Base-by-base conservation (phyloP, 2,797 vertebrate genomes). In the Syngnathus acus region DNA sequence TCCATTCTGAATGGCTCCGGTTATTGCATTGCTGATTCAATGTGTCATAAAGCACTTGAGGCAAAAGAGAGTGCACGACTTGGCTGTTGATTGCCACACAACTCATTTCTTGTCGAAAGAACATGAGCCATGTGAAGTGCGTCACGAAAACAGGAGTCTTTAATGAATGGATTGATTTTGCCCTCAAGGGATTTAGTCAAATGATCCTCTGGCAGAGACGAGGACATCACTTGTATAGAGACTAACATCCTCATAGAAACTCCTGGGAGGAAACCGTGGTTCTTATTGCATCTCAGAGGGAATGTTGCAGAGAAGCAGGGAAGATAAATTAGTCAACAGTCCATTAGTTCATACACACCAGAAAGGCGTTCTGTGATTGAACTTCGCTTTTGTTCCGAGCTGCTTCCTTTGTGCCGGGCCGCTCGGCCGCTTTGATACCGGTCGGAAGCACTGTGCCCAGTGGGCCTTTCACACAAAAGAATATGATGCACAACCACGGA, bases 341-440 rank as follows among this genome's bases (percentile, higher is more conserved):
- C 86, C 79, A 84, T 85, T 84, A 82, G 80, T 79, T 83, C 73
- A 26, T 62, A 78, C n/a, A 65, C 10, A 50, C 13, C 76, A 86
- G 81, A 88, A 88, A 83, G 78, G 80, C 72, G 70, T 72, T 81
- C 83, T 82, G 84, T 82, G 86, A 88, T 82, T 87, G 82, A 87
- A 88, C 85, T 86, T 65, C 67, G 76, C 81, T 88, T 53, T 89
- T 89, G 80, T 90, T 84, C 79, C 66, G 19, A 54, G 70, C 77
- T 62, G 74, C 77, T 82, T 82, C 80, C 74, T 89, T 89, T 91
- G 87, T 89, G 80, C 72, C 60, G 73, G 72, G 19, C 50, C n/a
- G 50, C n/a, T 51, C 50, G 19, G 50, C 83, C 74, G 80, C 88
- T 89, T 88, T 79, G 86, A 91, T 89, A 81, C 73, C 82, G 89